These are phyloP conservation scores for Ibidorhyncha struthersii DNA, from an alignment of 2,113 vertebrate genomes.

Conservation along the genomic window DNA sequence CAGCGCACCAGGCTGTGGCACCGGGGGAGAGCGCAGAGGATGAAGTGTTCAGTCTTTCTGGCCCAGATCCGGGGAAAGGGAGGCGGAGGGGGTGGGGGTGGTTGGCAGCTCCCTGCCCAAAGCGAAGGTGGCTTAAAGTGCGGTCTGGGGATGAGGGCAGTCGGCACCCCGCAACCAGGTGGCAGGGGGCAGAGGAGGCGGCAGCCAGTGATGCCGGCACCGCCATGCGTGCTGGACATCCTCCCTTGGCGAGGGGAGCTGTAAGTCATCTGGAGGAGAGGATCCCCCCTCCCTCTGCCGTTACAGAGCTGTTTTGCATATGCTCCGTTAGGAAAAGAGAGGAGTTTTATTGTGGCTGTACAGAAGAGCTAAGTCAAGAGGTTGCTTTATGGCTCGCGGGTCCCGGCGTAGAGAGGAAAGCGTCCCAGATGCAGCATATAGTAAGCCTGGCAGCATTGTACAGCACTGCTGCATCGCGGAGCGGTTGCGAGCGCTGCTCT, in stretches of 20 bases:
- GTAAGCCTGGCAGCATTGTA: not conserved
- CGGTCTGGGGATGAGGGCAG: not conserved
- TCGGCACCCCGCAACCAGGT: not conserved
- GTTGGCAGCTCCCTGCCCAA: not conserved
- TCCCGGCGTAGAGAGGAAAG: not conserved
- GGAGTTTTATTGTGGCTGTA: constrained; percentile 45
- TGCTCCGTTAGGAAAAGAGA: constrained; percentile 20
- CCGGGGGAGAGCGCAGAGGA: constrained; percentile 36
- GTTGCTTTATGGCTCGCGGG: constrained; percentile 46
- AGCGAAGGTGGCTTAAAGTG: not conserved
- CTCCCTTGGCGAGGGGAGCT: not conserved
- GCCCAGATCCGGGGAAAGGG: constrained; percentile 13
- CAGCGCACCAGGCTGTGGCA: constrained; percentile 53
- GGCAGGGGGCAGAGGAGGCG: not conserved
- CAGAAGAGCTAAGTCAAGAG: constrained; percentile 63
- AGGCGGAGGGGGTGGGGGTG: not conserved
- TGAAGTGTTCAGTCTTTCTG: constrained; percentile 37
- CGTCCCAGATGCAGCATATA: constrained; percentile 48
- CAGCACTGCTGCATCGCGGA: not conserved
- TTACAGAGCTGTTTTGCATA: constrained; percentile 54
- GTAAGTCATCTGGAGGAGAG: constrained; percentile 53
- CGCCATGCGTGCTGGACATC: not conserved
- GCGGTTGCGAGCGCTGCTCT: not conserved
- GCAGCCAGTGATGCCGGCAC: not conserved
- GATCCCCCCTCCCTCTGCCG: not conserved